Evolutionary conservation across 2,113 vertebrate genomes (phyloP).

Genomic region (Silurus glanis): DNA sequence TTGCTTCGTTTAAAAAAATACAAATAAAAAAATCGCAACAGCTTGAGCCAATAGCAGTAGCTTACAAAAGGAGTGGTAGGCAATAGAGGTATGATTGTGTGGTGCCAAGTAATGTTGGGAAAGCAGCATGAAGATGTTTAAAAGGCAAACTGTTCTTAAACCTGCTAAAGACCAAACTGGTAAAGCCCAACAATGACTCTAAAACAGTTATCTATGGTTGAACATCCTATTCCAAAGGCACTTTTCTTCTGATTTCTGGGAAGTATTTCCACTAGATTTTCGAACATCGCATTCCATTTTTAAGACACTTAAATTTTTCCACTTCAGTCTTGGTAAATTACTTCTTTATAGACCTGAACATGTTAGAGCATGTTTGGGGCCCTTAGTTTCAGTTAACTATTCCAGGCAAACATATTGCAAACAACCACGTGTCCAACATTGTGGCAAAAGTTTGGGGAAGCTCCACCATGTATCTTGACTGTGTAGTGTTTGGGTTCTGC

Average conservation of each 20-base stretch:
- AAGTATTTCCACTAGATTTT: neutral
- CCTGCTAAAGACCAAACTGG: neutral
- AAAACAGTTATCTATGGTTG: neutral
- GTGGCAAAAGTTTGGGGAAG: too few relatives aligned
- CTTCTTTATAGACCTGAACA: too few relatives aligned
- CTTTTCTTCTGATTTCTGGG: neutral
- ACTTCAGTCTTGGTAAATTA: too few relatives aligned
- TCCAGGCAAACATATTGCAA: too few relatives aligned
- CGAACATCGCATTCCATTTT: too few relatives aligned
- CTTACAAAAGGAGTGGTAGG: neutral
- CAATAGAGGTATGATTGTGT: neutral
- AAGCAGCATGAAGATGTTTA: neutral
- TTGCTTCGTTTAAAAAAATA: too few relatives aligned
- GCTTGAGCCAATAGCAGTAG: neutral
- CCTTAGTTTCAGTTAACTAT: too few relatives aligned
- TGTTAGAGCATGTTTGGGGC: too few relatives aligned
- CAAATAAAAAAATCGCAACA: neutral
- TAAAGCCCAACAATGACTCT: neutral
- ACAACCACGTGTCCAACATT: too few relatives aligned
- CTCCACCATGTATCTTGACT: too few relatives aligned
- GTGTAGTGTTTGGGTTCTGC: too few relatives aligned
- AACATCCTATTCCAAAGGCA: neutral
- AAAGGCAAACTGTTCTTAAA: neutral
- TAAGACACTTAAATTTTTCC: too few relatives aligned
- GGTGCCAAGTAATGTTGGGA: neutral